Base-by-base conservation (phyloP, 2,113 vertebrate genomes). In the Chunga burmeisteri region DNA sequence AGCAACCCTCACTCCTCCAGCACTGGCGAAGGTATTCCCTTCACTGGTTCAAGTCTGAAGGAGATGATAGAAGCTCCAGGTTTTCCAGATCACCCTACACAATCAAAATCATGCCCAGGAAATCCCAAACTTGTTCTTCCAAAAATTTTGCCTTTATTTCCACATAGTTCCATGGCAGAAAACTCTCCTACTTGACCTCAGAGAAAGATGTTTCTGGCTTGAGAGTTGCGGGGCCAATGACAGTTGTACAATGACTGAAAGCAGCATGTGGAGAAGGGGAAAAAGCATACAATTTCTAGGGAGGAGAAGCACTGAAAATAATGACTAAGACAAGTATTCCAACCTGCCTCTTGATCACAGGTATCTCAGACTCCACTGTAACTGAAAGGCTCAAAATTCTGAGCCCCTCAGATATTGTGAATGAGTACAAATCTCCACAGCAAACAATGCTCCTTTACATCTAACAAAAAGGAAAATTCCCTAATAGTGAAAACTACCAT, bases 31-130 rank as follows among this genome's bases (percentile, higher is more conserved):
- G 23, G 25, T 34, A 32, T 36, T 50, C 26, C 40, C 38, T 65
- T 62, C 10, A 7, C 30, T 55, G 53, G 21, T 50, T 86, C 59
- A 80, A 46, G 19, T n/a, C 21, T 26, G 67, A 55, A 84, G 12
- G 56, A 92, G 66, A 68, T 32, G 3, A 40, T 22, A 93, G 65
- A 91, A 85, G 46, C 44, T 80, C 78, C 46, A 9, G 56, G 75
- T 56, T 98, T 98, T 65, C 96, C 97, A 55, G 75, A 97, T 19
- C 58, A 79, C 38, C 7, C 36, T 75, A 94, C 94, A 32, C 70
- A 94, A 63, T 91, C 85, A 70, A 75, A 91, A 56, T 97, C 42
- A 25, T 98, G 98, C 79, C 97, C 98, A 8, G 98, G 96, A 95
- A 88, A 55, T 6, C 82, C 97, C 61, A 95, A 86, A 25, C 10